Evolutionary conservation across 2,888 invertebrate genomes (phyloP).

Genomic region (Xanthorhoe spadicearia): DNA sequence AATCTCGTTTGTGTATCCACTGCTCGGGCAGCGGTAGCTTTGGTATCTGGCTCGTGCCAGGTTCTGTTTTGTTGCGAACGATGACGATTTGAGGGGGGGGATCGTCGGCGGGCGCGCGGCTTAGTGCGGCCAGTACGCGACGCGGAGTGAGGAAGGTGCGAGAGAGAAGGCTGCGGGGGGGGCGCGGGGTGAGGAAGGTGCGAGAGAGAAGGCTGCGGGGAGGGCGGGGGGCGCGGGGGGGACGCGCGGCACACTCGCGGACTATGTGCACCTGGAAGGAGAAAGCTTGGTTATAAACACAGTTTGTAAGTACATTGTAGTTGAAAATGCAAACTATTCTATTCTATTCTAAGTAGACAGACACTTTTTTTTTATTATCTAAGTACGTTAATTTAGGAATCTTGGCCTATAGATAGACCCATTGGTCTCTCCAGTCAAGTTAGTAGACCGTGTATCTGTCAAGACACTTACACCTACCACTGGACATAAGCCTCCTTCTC

Average conservation of each 20-base stretch:
- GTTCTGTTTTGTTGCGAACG: constrained; percentile 46
- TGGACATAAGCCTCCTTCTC: no score
- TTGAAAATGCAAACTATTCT: no score
- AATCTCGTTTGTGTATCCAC: constrained; percentile 77
- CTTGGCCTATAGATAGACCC: no score
- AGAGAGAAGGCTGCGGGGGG: constrained; percentile 42
- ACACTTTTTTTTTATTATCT: no score
- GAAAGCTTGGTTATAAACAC: neutral
- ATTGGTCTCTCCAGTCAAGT: no score
- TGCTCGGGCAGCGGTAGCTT: constrained; percentile 76
- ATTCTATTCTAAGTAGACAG: no score
- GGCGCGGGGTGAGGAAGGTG: no score
- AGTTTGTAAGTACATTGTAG: neutral
- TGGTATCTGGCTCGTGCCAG: constrained; percentile 59
- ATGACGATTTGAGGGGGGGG: constrained; percentile 51
- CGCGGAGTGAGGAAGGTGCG: constrained; percentile 44
- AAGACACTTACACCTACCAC: no score
- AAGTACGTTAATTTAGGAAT: no score
- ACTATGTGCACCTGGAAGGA: constrained; percentile 73
- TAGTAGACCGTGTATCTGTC: no score
- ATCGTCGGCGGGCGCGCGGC: constrained; percentile 49
- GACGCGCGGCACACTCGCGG: constrained; percentile 46
- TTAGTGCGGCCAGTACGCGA: constrained; percentile 48
- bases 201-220: no score
- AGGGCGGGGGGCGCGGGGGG: constrained; percentile 41